Percentiles rank a stretch among this genome's conserved stretches.
phyloP scores from a whole-genome alignment of 2,797 vertebrate species.

The Scolopax rusticola region DNA sequence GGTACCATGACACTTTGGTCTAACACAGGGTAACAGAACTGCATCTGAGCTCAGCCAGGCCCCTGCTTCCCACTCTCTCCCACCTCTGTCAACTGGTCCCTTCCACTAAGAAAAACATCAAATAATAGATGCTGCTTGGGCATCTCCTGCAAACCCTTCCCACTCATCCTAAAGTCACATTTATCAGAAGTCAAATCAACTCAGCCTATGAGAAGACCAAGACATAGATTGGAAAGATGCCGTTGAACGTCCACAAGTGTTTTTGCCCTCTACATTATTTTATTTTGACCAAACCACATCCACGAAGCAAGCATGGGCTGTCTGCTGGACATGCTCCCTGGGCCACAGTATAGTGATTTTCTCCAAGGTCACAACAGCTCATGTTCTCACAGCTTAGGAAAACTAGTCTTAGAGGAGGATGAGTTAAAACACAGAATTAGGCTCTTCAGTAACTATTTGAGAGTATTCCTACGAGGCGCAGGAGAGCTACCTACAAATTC shows the following conservation, averaged over 20 bases:
- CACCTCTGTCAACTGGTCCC: neutral
- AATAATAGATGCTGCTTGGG: neutral
- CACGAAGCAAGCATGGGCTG: rapidly evolving
- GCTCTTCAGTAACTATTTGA: neutral
- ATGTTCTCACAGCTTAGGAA: neutral
- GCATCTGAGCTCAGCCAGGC: neutral
- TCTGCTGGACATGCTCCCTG: neutral
- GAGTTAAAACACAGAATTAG: neutral
- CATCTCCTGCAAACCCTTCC: neutral
- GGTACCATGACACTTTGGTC: neutral
- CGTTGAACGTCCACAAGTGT: neutral
- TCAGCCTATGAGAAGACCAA: neutral
- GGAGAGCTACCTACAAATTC: neutral
- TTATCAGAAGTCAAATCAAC: neutral
- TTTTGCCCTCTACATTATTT: neutral
- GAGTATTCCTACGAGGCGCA: neutral
- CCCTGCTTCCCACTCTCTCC: neutral
- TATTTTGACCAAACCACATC: neutral
- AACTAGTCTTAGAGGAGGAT: neutral
- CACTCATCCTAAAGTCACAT: neutral
- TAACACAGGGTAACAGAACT: neutral
- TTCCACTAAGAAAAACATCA: neutral
- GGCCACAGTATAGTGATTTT: rapidly evolving
- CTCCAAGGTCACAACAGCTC: neutral
- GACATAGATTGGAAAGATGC: neutral